Evolutionary conservation across 2,797 vertebrate species (phyloP), one percentile per base, ranked within the genome.

Genomic region (Phylloscopus collybita): DNA sequence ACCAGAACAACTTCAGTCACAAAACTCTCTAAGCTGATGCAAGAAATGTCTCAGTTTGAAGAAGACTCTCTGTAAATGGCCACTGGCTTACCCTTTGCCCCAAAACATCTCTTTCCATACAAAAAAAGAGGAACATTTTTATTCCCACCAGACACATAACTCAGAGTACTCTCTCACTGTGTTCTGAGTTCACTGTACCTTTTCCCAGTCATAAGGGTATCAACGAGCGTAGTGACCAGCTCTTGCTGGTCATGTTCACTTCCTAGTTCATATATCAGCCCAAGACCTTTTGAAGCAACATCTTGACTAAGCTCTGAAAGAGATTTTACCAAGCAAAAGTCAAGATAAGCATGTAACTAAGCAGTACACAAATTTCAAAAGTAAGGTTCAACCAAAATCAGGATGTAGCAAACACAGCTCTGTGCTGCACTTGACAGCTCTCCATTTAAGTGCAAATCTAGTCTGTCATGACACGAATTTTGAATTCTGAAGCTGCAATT

Each of bases 151-250:
- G 16, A 80, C 18, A 56, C 2, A 13, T 0, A 80, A 54, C 29
- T 66, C 30, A 60, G 38, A 54, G 47, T 47, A 56, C 19, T 51
- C 51, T 40, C 16, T 36, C 51, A 36, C 26, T 74, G 34, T 32
- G 40, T 74, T 94, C 36, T 44, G 56, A 65, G 32, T 36, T 80
- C 56, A 66, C 45, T 34, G 27, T 98, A 99, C 99, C 99, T 99
- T 98, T 99, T 99, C 36, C 99, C 99, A 79, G 99, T 99, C 99
- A 99, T 99, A 73, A 99, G 99, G 8, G 99, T 99, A 97, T 99
- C 99, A 88, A 99, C 99, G 34, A 99, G 98, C 0, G 98, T 98
- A 66, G 99, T 99, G 88, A 99, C 99, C 80, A 99, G 97, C 81
- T 99, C 98, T 93, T 99, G 98, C 93, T 99, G 99, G 97, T 99